A percentile compares a stretch with the other conserved stretches of the same genome.
Conservation (phyloP, 2,888 invertebrate species). For the Trissonchulus latispiculum region DNA sequence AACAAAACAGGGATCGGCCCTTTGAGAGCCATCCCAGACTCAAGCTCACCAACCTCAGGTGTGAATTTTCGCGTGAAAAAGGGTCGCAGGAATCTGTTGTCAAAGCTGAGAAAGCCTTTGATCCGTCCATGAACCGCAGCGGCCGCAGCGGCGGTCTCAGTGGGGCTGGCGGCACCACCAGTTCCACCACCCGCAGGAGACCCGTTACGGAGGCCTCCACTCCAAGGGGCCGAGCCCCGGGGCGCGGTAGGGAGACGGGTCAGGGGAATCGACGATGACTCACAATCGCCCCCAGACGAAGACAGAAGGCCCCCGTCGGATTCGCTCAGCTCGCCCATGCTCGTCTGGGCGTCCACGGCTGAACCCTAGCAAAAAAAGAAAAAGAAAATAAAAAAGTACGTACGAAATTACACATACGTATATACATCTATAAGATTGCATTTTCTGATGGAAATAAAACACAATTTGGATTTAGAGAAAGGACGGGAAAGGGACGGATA, state of each 20-base stretch:
- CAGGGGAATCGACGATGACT: neutral
- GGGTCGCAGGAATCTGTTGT: slow-evolving; percentile 84
- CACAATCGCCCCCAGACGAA: neutral
- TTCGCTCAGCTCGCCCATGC: slow-evolving; percentile 12
- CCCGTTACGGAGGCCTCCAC: too few species aligned
- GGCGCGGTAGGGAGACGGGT: neutral
- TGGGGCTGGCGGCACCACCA: neutral
- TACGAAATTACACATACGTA: too few species aligned
- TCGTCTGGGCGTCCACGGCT: slow-evolving; percentile 63
- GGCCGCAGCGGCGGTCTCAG: neutral
- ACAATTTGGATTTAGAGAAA: too few species aligned
- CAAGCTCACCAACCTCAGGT: slow-evolving; percentile 72
- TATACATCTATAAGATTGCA: too few species aligned
- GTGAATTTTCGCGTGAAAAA: slow-evolving; percentile 92
- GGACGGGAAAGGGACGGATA: too few species aligned
- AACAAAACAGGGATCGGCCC: too few species aligned
- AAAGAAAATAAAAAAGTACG: too few species aligned
- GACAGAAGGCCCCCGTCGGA: neutral
- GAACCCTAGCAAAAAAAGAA: too few species aligned
- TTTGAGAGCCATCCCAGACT: too few species aligned
- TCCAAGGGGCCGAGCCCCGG: too few species aligned
- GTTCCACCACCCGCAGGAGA: neutral
- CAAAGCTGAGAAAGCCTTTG: slow-evolving; percentile 76
- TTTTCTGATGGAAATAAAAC: too few species aligned
- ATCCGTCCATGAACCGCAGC: slow-evolving; percentile 70